Base-by-base conservation (phyloP, 2,888 invertebrate species). In the Ferrisia virgata region DNA sequence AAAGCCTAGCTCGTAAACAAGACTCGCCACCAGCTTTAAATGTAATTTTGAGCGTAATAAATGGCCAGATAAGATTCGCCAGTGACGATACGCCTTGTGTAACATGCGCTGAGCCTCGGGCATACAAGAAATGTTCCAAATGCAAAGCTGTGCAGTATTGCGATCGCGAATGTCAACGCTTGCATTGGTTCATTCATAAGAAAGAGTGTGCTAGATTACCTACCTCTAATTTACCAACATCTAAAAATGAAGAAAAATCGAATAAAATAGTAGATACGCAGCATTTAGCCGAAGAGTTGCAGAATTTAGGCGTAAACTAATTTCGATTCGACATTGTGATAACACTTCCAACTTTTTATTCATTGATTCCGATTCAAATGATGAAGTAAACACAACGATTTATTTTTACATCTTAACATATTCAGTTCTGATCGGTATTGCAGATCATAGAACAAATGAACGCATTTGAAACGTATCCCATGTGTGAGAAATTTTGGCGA, bases 131-230 rank as follows among this genome's bases (percentile, higher is more conserved):
- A 88, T 99, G 99, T 89, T 94, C 97, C 11, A 95, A 95, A 88
- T 99, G 99, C 89, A 97, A 96, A 91, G 92, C 92, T 85, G 96
- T 96, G 82, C 94, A 95, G 88, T 99, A 99, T 88, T 99, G 99
- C 89, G 95, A 96, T 89, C 91, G 95, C 85, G 94, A 95, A 87
- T 99, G 99, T 88, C 99, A 99, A 89, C 93, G 96, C 86, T 90
- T 98, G 78, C 98, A 96, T 88, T 96, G 96, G 96, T 95, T 94
- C 88, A 92, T 95, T 87, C 96, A 96, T 88, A 96, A 96, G 89
- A 96, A 95, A 88, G 93, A 92, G 47, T 96, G 96, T 87, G 85
- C 84, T 1, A 43, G 86, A 64, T 85, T 84, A 5, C 36, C 85
- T 8, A 85, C 85, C 8, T 47, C 33, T 33, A 79, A 8, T 53